phyloP scores from a whole-genome alignment of 1,140 invertebrate genomes.

The Zelostemma sp. region DNA sequence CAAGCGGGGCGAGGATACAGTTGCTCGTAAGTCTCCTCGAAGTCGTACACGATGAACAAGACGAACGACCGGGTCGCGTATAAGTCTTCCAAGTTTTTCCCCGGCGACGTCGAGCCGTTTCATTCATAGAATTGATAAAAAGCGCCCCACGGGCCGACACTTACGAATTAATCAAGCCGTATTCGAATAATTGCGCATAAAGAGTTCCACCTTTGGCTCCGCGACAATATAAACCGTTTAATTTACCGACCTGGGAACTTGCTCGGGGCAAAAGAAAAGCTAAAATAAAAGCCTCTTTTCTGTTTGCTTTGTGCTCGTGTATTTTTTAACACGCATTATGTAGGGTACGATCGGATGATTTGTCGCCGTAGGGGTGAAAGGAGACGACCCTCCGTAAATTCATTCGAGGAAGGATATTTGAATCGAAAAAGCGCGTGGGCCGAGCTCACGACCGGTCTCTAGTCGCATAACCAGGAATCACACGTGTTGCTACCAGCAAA shows the following conservation, averaged over 20 bases:
- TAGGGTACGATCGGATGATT: constrained; percentile 36
- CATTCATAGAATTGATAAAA: too few relatives aligned
- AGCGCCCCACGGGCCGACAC: too few relatives aligned
- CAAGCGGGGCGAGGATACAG: constrained; percentile 27
- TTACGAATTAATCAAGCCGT: too few relatives aligned
- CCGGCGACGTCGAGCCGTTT: too few relatives aligned
- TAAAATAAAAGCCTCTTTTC: constrained; percentile 15
- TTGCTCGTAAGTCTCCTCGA: constrained; percentile 34
- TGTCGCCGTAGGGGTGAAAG: constrained; percentile 33
- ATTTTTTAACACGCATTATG: constrained; percentile 10
- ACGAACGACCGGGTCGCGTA: constrained; percentile 23
- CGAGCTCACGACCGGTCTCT: constrained; percentile 21
- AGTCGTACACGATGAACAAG: constrained; percentile 12
- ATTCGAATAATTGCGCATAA: too few relatives aligned
- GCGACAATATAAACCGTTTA: constrained; percentile 28
- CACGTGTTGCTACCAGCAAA: constrained; percentile 35
- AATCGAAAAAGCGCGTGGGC: constrained; percentile 33
- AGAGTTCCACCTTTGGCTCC: not conserved
- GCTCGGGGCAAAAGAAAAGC: constrained; percentile 8
- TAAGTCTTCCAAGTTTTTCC: too few relatives aligned
- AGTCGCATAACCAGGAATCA: constrained; percentile 28
- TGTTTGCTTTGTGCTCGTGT: constrained; percentile 19
- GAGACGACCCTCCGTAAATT: constrained; percentile 36
- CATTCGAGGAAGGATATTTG: constrained; percentile 25
- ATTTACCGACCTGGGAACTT: constrained; percentile 24